phyloP scores from a whole-genome alignment of 2,113 vertebrate species.

The Coptodon bakossiorum region DNA sequence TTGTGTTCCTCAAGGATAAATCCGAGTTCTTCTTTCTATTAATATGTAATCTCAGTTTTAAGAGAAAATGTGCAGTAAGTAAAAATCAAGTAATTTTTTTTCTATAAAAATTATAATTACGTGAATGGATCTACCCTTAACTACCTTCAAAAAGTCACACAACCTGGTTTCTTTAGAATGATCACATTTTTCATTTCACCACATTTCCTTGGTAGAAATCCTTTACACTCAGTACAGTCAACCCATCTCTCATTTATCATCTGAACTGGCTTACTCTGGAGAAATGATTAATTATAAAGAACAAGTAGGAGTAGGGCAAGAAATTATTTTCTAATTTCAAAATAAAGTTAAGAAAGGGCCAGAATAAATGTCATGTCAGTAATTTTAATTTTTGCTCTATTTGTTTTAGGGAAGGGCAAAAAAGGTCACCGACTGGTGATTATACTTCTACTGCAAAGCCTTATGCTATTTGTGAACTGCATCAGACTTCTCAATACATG shows the following conservation, averaged over 20 bases:
- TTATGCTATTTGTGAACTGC: neutral
- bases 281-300: neutral
- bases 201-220: neutral
- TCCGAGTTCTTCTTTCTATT: neutral
- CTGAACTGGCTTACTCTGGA: neutral
- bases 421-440: neutral
- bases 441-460: neutral
- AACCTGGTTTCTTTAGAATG: neutral
- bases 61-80: neutral
- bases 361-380: neutral
- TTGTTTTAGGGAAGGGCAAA: neutral
- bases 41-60: neutral
- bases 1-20: neutral
- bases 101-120: fast-evolving
- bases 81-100: neutral
- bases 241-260: neutral
- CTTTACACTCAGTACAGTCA: neutral
- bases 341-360: neutral
- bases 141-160: neutral
- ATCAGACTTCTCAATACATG: neutral
- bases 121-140: neutral
- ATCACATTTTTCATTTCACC: neutral
- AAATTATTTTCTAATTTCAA: neutral
- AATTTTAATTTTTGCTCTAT: neutral
- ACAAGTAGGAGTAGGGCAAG: neutral